Conservation (phyloP, 2,797 vertebrate genomes). For the Zenarchopterus dispar region DNA sequence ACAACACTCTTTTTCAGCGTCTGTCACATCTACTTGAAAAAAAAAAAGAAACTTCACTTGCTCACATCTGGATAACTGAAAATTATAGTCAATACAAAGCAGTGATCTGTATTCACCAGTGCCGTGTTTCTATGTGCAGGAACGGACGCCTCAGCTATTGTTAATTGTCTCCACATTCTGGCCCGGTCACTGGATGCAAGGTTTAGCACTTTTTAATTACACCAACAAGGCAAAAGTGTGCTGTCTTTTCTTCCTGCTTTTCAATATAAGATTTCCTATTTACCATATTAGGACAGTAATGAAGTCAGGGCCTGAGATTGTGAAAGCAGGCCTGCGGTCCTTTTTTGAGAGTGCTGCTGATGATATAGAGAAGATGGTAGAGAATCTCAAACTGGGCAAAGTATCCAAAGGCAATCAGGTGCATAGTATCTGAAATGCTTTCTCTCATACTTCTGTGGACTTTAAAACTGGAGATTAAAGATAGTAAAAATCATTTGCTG, state of each 20-base stretch:
- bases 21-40: not conserved
- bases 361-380: conserved; percentile 97
- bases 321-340: conserved; percentile 91
- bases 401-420: conserved; percentile 91
- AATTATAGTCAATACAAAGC: not conserved
- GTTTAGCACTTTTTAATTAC: conserved; percentile 58
- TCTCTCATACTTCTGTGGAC: not conserved
- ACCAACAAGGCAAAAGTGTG: too few relatives aligned
- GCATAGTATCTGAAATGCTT: not conserved
- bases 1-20: conserved; percentile 16
- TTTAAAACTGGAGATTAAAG: not conserved
- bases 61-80: not conserved
- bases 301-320: conserved; percentile 96
- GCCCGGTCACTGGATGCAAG: conserved; percentile 93
- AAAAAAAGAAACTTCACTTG: not conserved
- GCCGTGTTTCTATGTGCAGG: conserved; percentile 76
- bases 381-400: conserved; percentile 93
- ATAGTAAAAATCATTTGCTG: conserved; percentile 1
- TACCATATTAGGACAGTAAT: conserved; percentile 88
- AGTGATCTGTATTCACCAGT: conserved; percentile 4
- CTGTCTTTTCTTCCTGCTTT: not conserved
- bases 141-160: conserved; percentile 90
- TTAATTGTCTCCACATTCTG: conserved; percentile 95
- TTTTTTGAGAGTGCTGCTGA: conserved; percentile 95
- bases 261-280: not conserved